Evolutionary conservation across 2,888 invertebrate species (phyloP), one percentile per base, ranked within the genome.

Genomic region (Amblyjoppa proteus): DNA sequence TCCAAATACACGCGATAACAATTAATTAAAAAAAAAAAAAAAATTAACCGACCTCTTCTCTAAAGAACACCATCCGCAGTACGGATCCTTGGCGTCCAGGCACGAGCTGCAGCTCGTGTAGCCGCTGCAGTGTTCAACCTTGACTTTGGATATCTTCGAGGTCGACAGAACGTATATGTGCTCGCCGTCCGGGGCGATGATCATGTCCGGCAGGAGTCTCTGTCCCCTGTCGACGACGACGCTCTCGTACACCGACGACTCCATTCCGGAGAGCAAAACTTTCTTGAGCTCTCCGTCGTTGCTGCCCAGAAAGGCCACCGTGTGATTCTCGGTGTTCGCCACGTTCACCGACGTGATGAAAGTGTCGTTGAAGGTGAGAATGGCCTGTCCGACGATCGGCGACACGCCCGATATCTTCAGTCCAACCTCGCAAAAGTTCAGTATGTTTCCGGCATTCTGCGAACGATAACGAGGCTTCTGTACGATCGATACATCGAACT

Each of bases 11-110:
- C 3, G 41, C 41, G 41, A 38, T 38, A 9, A 11, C 34, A 41
- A 41, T 41, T 11, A 3, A 41, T 11, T 11, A 45, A 13, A 7
- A 53, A 13, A 9, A 73, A 7, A 20, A 70, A 49, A 34, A 64
- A 69, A 9, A 77, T 76, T 70, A 13, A 84, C 93, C 93, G 94
- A 96, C 96, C 96, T 95, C 94, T 98, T 98, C 93, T 98, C 98
- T 87, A 98, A 94, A 25, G 98, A 98, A 94, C 98, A 98, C 98
- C 98, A 98, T 49, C 98, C 98, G 94, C 98, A 98, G 92, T 98
- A 98, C 1, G 98, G 98, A 94, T 98, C 98, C 93, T 97, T 97
- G 0, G 98, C 98, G 92, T 97, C 97, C 81, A 98, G 95, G 92
- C 98, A 98, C 49, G 97, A 96, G 66, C 98, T 97, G 94, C 98